Conservation (phyloP, 2,888 invertebrate species). For the Caenorhabditis panamensis region DNA sequence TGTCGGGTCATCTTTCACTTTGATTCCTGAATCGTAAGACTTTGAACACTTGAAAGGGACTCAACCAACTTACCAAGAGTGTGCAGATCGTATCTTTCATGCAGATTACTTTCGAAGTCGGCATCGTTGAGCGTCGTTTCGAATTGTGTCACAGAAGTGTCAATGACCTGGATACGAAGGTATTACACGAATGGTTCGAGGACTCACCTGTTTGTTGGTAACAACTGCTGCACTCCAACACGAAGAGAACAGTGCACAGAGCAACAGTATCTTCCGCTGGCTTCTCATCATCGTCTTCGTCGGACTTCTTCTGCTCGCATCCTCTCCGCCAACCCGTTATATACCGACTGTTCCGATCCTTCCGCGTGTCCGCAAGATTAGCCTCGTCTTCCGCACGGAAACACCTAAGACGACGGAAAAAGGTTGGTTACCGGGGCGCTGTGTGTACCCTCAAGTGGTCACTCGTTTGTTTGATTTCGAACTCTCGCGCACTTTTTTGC, state of each 20-base stretch:
- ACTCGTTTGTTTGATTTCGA: constrained; percentile 17
- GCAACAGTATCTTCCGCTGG: neutral
- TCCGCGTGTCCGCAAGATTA: constrained; percentile 61
- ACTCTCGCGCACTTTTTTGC: constrained; percentile 11
- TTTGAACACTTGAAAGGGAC: neutral
- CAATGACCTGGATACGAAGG: constrained; percentile 66
- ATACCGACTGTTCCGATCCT: constrained; percentile 1
- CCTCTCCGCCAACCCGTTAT: constrained; percentile 7
- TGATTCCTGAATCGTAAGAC: constrained; percentile 65
- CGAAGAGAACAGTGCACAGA: constrained; percentile 4
- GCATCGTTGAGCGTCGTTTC: constrained; percentile 65
- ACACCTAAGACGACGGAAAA: constrained; percentile 19
- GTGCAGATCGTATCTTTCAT: constrained; percentile 41
- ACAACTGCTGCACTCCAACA: constrained; percentile 28
- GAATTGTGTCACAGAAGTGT: constrained; percentile 35
- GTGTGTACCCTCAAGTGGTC: constrained; percentile 9
- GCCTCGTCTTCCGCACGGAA: constrained; percentile 57
- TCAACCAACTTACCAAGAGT: neutral
- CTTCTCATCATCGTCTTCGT: neutral
- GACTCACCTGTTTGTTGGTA: constrained; percentile 33
- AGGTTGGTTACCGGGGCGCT: constrained; percentile 14
- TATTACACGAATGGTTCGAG: too few species aligned
- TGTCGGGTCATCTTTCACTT: constrained; percentile 77
- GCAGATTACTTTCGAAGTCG: constrained; percentile 61
- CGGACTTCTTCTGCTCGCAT: constrained; percentile 24